A percentile compares a stretch with the other conserved stretches of the same genome.
Evolutionary conservation across 1,140 invertebrate genomes (phyloP).

Genomic region (Drosophila parvula): DNA sequence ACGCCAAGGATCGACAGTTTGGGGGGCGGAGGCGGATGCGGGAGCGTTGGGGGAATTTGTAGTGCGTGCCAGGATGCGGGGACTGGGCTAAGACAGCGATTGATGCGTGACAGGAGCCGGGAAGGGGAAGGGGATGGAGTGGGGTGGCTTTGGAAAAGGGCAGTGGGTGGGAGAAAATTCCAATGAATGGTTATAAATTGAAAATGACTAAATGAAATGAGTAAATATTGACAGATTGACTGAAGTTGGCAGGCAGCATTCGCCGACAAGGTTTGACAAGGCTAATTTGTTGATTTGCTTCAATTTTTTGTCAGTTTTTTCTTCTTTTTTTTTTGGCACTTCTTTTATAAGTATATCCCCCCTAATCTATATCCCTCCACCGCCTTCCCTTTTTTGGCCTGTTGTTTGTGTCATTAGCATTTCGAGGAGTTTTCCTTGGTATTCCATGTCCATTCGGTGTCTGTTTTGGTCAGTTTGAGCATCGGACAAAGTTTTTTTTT

Average conservation of each 20-base stretch:
- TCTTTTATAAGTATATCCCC: not conserved
- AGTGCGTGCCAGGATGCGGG: conserved; percentile 34
- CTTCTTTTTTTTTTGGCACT: conserved; percentile 5
- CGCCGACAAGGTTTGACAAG: conserved; percentile 58
- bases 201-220: conserved; percentile 81
- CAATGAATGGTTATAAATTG: conserved; percentile 81
- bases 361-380: conserved; percentile 19
- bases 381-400: too few species aligned
- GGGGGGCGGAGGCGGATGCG: too few species aligned
- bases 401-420: conserved; percentile 66
- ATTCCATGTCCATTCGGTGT: conserved; percentile 17
- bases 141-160: not conserved
- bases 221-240: conserved; percentile 81
- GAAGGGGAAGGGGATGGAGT: not conserved
- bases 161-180: conserved; percentile 48
- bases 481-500: conserved; percentile 52
- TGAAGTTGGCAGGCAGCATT: conserved; percentile 52
- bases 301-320: conserved; percentile 55
- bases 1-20: conserved; percentile 43
- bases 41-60: not conserved
- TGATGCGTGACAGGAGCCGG: conserved; percentile 20
- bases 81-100: conserved; percentile 47
- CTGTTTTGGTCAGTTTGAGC: conserved; percentile 55
- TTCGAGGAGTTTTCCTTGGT: conserved; percentile 5
- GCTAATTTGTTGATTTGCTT: conserved; percentile 82